Base-by-base conservation (phyloP, 2,113 vertebrate genomes). In the Telmatochromis brachygnathus region DNA sequence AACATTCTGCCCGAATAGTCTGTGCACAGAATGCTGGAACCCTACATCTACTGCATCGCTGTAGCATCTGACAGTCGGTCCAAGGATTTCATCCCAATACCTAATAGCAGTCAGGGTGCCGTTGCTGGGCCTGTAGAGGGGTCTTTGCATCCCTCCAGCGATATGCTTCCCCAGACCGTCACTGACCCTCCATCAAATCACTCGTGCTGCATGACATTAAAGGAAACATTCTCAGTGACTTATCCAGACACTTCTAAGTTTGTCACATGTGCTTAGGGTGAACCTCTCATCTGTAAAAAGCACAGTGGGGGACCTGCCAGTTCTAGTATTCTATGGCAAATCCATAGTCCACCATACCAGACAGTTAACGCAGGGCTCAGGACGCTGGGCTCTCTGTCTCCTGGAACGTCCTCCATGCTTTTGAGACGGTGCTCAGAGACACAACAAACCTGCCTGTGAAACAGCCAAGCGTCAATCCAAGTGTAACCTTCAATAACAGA, bases 361-460 rank as follows among this genome's bases (percentile, higher is more conserved):
- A 35, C 30, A 35, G 10, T 35, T 65, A 12, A n/a, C 30, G 0
- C 58, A 0, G 30, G 30, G 30, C 30, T 35, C 1, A 33, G 15
- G 56, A 33, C 2, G 9, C 28, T 6, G 56, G 56, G 28, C 28
- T 62, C 14, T 51, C 8, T 51, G 5, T n/a, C 30, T n/a, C 3
- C 30, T 62, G 58, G 30, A 62, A 33, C 4, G 28, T 62, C 28
- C 28, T 33, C 23, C 55, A 28, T 58, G 55, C 26, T 58, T 58
- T 58, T 28, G 26, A 30, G 26, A 17, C 56, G 0, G 26, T 60
- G 26, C 26, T 60, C 17, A 37, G 60, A 37, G 30, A 65, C 3
- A 37, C 30, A 37, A 0, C 0, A 65, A 65, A 37, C 0, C 60
- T 37, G 1, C 60, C 60, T 37, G 17, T 65, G 60, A 65, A 65